Percentiles rank a stretch among this genome's conserved stretches.
Evolutionary conservation across 2,888 invertebrate species (phyloP).

Genomic region (Caenorhabditis sp.): DNA sequence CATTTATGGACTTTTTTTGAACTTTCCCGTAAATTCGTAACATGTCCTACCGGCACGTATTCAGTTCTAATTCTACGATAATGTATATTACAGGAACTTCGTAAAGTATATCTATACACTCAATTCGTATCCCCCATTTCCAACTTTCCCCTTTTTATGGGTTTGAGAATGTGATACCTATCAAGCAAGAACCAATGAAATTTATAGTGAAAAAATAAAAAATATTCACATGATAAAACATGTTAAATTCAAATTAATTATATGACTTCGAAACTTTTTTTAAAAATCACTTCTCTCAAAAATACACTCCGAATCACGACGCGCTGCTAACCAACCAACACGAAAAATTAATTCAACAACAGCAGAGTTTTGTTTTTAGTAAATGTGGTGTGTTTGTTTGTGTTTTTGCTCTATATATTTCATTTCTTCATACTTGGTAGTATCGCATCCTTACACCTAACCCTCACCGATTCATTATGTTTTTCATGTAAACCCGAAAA

Average conservation of each 20-base stretch:
- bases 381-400: conserved; percentile 4
- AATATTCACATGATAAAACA: too few species aligned
- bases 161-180: neutral
- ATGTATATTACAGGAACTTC: neutral
- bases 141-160: neutral
- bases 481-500: neutral
- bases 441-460: conserved; percentile 4
- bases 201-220: too few species aligned
- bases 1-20: neutral
- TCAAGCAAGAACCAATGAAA: neutral
- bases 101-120: neutral
- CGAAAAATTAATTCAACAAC: neutral
- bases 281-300: too few species aligned
- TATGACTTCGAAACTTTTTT: too few species aligned
- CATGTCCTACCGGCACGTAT: neutral
- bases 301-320: neutral
- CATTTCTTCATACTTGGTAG: neutral
- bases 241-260: too few species aligned
- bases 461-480: neutral
- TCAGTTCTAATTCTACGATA: neutral
- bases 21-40: neutral
- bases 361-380: neutral
- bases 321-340: neutral
- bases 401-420: neutral
- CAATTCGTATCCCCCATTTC: too few species aligned